A percentile compares a stretch with the other conserved stretches of the same genome.
Evolutionary conservation across 2,113 vertebrate species (phyloP).

Genomic region (Rafetus swinhoei): DNA sequence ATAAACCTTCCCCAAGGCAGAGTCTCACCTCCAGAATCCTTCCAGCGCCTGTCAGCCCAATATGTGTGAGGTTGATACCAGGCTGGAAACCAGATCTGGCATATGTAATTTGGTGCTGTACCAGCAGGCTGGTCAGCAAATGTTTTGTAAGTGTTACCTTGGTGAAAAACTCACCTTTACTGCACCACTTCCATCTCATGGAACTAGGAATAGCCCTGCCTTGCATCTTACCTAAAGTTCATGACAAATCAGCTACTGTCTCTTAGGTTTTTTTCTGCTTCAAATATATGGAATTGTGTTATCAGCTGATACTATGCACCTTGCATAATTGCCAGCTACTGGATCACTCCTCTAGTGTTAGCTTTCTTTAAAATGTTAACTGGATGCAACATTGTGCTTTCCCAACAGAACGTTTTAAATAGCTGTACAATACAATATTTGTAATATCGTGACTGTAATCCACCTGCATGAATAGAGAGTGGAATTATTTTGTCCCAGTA

Average conservation of each 20-base stretch:
- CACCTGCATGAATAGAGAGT: background rate
- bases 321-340: background rate
- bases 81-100: background rate
- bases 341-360: background rate
- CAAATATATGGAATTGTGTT: background rate
- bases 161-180: background rate
- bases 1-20: background rate
- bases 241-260: background rate
- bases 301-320: background rate
- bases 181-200: background rate
- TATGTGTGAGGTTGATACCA: background rate
- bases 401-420: conserved; percentile 21
- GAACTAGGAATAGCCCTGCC: background rate
- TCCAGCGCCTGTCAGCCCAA: background rate
- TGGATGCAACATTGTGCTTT: background rate
- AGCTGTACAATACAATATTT: background rate
- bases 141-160: rapidly evolving
- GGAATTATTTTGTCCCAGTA: conserved; percentile 14
- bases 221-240: background rate
- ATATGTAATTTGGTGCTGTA: background rate
- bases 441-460: background rate
- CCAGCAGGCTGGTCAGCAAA: background rate
- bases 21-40: background rate
- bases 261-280: background rate
- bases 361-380: conserved; percentile 1